These are phyloP conservation scores for Meloe dianella DNA, from an alignment of 2,888 invertebrate species.

Conservation along the genomic window DNA sequence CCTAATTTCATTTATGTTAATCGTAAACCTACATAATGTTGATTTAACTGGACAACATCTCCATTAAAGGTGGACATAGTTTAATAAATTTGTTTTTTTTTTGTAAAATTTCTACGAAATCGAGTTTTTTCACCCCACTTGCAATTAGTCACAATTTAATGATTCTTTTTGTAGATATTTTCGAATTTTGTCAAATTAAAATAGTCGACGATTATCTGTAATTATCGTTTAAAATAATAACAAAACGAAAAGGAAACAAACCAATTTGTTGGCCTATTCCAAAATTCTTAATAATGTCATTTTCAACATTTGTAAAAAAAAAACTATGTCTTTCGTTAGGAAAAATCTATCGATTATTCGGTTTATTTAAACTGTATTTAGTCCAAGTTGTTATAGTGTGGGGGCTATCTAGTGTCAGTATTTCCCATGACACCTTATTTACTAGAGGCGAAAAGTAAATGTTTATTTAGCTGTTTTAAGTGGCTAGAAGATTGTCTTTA, in stretches of 20 bases:
- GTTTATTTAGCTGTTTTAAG: constrained; percentile 5
- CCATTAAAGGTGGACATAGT: background rate
- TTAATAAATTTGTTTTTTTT: background rate
- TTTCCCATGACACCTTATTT: constrained; percentile 5
- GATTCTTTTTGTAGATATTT: background rate
- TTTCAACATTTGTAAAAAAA: too few species aligned
- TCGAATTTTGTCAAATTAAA: background rate
- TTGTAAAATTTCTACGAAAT: background rate
- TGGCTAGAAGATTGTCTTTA: background rate
- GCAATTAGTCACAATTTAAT: too few species aligned
- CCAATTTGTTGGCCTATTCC: background rate
- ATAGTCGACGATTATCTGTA: background rate
- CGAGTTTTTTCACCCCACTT: background rate
- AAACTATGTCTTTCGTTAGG: too few species aligned
- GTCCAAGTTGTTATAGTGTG: background rate
- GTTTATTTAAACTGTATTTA: background rate
- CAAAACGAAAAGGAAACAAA: constrained; percentile 1
- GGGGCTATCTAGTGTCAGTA: background rate
- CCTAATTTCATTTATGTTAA: background rate
- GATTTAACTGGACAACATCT: background rate
- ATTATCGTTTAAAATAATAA: background rate
- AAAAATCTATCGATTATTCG: background rate
- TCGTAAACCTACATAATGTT: background rate
- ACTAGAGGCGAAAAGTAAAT: background rate
- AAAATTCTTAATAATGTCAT: background rate